Evolutionary conservation across 2,888 invertebrate genomes (phyloP).

Genomic region (Drosophila nr. perissopoda): DNA sequence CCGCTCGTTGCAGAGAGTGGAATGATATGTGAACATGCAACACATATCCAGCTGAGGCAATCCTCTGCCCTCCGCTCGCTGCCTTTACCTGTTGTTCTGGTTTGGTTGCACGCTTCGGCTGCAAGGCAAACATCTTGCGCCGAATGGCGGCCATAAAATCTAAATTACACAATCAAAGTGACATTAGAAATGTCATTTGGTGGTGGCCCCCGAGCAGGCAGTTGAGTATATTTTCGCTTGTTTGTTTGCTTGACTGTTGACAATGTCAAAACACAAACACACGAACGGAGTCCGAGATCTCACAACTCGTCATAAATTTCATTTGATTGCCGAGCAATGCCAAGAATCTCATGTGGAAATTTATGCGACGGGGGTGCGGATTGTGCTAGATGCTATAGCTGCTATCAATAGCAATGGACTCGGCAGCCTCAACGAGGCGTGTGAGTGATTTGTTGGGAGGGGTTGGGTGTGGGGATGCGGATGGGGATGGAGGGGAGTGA

Average conservation of each 20-base stretch:
- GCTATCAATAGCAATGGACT: conserved; percentile 50
- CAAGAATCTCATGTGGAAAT: conserved; percentile 72
- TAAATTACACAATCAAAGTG: conserved; percentile 77
- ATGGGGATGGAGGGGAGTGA: conserved; percentile 1
- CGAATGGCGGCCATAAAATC: conserved; percentile 68
- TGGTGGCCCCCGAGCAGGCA: conserved; percentile 35
- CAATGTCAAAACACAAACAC: conserved; percentile 76
- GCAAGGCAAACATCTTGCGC: conserved; percentile 46
- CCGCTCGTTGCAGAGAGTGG: conserved; percentile 44
- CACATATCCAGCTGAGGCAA: conserved; percentile 9
- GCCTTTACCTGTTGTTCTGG: conserved; percentile 49
- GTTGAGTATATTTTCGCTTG: conserved; percentile 36
- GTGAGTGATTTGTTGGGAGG: conserved; percentile 67
- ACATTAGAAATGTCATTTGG: conserved; percentile 70
- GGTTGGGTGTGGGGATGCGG: conserved; percentile 1
- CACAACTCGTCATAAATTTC: conserved; percentile 70
- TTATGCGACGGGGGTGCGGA: conserved; percentile 55
- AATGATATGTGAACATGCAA: conserved; percentile 57
- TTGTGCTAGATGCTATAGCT: conserved; percentile 8
- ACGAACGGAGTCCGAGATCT: conserved; percentile 37
- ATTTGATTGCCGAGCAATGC: conserved; percentile 72
- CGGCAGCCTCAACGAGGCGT: conserved; percentile 70
- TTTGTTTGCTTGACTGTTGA: conserved; percentile 65
- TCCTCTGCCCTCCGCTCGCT: conserved; percentile 4
- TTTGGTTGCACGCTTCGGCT: conserved; percentile 49